Percentiles rank a stretch among this genome's conserved stretches.
phyloP scores from a whole-genome alignment of 2,888 invertebrate genomes.

The Danaus chrysippus region DNA sequence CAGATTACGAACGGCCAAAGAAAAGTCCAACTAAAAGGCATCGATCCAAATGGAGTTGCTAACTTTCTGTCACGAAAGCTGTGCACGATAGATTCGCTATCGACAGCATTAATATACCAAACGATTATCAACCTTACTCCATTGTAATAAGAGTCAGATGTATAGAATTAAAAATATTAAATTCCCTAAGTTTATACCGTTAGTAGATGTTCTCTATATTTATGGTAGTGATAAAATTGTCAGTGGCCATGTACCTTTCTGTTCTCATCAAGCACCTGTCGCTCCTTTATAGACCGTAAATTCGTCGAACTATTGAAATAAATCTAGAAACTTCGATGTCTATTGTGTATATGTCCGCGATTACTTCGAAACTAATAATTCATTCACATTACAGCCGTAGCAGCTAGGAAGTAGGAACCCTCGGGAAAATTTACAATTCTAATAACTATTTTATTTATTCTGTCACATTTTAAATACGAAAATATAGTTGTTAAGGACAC shows the following conservation, averaged over 20 bases:
- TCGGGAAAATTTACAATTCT: slow-evolving; percentile 49
- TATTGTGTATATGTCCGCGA: not conserved
- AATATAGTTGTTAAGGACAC: slow-evolving; percentile 26
- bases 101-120: slow-evolving; percentile 40
- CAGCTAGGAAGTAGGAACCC: not conserved
- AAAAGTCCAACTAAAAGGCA: slow-evolving; percentile 56
- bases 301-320: slow-evolving; percentile 41
- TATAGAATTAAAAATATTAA: slow-evolving; percentile 27
- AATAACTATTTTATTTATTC: slow-evolving; percentile 19
- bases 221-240: slow-evolving; percentile 74
- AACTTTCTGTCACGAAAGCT: slow-evolving; percentile 67
- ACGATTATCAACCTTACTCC: slow-evolving; percentile 40
- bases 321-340: slow-evolving; percentile 26
- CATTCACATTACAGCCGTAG: not conserved
- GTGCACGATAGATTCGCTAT: slow-evolving; percentile 70
- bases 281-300: slow-evolving; percentile 49
- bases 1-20: slow-evolving; percentile 44
- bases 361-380: not conserved
- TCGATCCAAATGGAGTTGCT: slow-evolving; percentile 62
- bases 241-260: slow-evolving; percentile 65
- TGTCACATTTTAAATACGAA: slow-evolving; percentile 13
- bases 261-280: slow-evolving; percentile 66
- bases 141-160: slow-evolving; percentile 31
- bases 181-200: no score
- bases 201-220: slow-evolving; percentile 60